Conservation (phyloP, 2,113 vertebrate species). For the Cebidichthys violaceus region DNA sequence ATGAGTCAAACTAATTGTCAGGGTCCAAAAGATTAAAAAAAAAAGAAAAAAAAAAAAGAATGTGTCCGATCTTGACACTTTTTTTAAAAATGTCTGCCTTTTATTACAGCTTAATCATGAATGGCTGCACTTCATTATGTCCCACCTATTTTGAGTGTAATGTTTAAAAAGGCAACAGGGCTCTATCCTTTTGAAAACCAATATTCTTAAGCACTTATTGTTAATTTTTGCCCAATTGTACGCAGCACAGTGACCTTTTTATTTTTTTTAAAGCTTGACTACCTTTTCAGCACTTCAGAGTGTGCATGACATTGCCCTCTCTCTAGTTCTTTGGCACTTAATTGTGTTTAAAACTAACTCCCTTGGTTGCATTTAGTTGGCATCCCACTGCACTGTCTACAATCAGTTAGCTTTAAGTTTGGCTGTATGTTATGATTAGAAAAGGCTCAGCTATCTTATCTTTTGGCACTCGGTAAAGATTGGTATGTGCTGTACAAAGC, state of each 20-base stretch:
- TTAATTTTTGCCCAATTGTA: slow-evolving; percentile 72
- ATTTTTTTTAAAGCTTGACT: slow-evolving; percentile 74
- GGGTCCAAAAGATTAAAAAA: slow-evolving; percentile 62
- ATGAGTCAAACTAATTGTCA: slow-evolving; percentile 84
- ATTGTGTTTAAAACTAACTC: slow-evolving; percentile 78
- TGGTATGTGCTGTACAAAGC: slow-evolving; percentile 99
- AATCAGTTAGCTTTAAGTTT: slow-evolving; percentile 83
- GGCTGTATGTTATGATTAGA: slow-evolving; percentile 86
- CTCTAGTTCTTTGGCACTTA: slow-evolving; percentile 81
- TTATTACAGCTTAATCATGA: slow-evolving; percentile 70
- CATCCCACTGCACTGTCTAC: slow-evolving; percentile 87
- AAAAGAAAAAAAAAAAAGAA: slow-evolving; percentile 26
- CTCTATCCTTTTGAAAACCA: slow-evolving; percentile 61
- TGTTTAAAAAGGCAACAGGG: slow-evolving; percentile 65
- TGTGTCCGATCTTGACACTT: slow-evolving; percentile 69
- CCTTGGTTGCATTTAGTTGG: slow-evolving; percentile 83
- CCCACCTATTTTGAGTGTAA: slow-evolving; percentile 53
- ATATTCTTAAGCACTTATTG: slow-evolving; percentile 81
- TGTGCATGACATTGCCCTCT: slow-evolving; percentile 86
- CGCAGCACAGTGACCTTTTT: slow-evolving; percentile 82
- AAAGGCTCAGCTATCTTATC: slow-evolving; percentile 85
- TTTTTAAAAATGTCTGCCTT: slow-evolving; percentile 73
- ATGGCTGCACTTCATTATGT: slow-evolving; percentile 71
- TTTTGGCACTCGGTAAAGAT: slow-evolving; percentile 90
- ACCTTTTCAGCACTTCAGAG: slow-evolving; percentile 92